These are phyloP conservation scores for Diachasmimorpha longicaudata DNA, from an alignment of 1,140 invertebrate genomes.

Conservation along the genomic window DNA sequence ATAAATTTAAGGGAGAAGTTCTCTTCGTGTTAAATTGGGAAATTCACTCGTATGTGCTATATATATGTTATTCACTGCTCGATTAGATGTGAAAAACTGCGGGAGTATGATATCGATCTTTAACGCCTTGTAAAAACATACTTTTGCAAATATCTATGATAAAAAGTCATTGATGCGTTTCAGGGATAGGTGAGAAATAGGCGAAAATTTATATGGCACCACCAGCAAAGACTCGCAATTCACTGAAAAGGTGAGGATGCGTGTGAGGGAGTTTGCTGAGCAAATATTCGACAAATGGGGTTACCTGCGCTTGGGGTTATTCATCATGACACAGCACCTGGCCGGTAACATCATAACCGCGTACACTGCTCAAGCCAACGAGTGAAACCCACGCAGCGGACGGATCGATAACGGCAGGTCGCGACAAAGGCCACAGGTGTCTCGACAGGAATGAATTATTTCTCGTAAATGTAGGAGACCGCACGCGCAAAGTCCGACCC, in stretches of 20 bases:
- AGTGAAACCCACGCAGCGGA: conserved; percentile 15
- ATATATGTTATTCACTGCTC: no score
- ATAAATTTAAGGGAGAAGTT: no score
- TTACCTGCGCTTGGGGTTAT: conserved; percentile 18
- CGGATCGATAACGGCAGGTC: conserved; percentile 25
- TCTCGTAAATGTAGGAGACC: conserved; percentile 1
- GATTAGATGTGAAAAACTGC: no score
- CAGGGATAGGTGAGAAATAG: background rate
- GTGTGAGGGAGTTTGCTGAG: background rate
- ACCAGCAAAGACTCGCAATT: background rate
- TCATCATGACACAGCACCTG: conserved; percentile 25
- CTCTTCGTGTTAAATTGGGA: no score
- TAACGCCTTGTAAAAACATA: no score
- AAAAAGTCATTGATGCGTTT: no score
- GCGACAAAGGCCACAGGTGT: conserved; percentile 30
- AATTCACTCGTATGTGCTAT: no score
- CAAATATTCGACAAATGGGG: conserved; percentile 30
- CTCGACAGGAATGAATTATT: conserved; percentile 27
- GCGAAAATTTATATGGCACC: background rate
- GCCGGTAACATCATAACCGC: conserved; percentile 17
- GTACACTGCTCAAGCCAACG: conserved; percentile 5
- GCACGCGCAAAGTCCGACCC: background rate
- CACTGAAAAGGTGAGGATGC: background rate
- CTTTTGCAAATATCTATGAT: no score
- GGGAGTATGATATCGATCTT: no score